Evolutionary conservation across 2,113 vertebrate genomes (phyloP), one percentile per base, ranked within the genome.

Genomic region (Dicrurus megarhynchus): DNA sequence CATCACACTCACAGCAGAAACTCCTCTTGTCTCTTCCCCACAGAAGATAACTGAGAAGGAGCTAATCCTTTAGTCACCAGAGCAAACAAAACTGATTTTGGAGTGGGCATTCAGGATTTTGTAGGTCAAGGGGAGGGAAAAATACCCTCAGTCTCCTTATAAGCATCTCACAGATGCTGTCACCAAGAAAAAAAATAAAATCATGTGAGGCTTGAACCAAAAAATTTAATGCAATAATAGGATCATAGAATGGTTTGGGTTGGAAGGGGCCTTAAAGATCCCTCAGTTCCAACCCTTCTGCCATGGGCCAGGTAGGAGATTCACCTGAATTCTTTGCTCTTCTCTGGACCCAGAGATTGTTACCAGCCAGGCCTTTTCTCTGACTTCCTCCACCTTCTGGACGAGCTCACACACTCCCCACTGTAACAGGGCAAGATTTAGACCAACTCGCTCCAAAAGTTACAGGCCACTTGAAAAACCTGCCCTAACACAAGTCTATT

Each of bases 401-500:
- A 81, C 68, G 73, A 42, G 37, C 64, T 81, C 64, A 41, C 44
- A 23, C 10, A 3, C 78, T 87, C 63, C 57, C n/a, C 56, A 41
- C 23, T 1, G 0, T 16, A 94, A 67, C 79, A 90, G 81, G 33
- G 68, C 60, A 60, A 95, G 61, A 75, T 81, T 97, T 82, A 76
- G 86, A 84, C 87, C 47, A 94, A 84, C 73, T 59, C 26, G 57
- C 59, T 42, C 64, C 19, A 44, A 47, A 64, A 93, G 60, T 92
- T 93, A 68, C 60, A 92, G 77, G 83, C 88, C 93, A 90, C 92
- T 96, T 68, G 93, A 89, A 89, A 96, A 96, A 89, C 84, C 93
- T 91, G 75, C 91, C 89, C 67, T 80, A 84, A 80, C 84, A 82
- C 92, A 94, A 41, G 77, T 91, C 95, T 92, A 63, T 95, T 89